Conservation (phyloP, 2,797 vertebrate species). For the Ctenochaetus hawaiiensis region DNA sequence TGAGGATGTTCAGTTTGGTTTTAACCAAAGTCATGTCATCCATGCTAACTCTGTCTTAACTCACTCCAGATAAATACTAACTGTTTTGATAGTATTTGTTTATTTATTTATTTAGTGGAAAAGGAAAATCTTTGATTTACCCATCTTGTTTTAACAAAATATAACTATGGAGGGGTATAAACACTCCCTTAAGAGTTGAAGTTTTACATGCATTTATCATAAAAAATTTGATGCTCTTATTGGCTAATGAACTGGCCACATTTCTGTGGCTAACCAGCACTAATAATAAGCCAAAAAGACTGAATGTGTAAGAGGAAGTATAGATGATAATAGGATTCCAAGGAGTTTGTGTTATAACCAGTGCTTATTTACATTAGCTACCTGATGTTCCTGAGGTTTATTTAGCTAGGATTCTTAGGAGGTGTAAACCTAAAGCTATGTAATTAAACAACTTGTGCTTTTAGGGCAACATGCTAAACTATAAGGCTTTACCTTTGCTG, state of each 20-base stretch:
- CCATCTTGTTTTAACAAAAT: neutral
- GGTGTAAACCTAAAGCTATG: neutral
- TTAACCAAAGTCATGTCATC: constrained; percentile 12
- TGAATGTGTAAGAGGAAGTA: neutral
- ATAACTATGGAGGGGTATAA: neutral
- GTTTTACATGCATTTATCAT: neutral
- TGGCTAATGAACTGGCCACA: neutral
- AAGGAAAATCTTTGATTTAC: neutral
- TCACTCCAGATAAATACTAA: constrained; percentile 14
- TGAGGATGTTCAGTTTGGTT: constrained; percentile 35
- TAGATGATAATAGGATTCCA: no score
- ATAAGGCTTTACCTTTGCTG: neutral
- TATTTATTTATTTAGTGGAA: neutral
- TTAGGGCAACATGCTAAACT: neutral
- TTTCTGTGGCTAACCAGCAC: neutral
- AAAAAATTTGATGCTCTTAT: no score
- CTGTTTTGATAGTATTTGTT: neutral
- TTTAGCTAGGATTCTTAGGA: neutral
- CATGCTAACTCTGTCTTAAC: constrained; percentile 11
- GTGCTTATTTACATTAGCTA: neutral
- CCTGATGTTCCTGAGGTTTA: neutral
- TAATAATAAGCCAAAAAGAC: neutral
- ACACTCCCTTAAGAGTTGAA: neutral
- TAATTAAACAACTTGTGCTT: neutral
- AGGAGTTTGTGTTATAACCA: neutral